Evolutionary conservation across 2,888 invertebrate genomes (phyloP), one percentile per base, ranked within the genome.

Genomic region (Tethea ocularis): DNA sequence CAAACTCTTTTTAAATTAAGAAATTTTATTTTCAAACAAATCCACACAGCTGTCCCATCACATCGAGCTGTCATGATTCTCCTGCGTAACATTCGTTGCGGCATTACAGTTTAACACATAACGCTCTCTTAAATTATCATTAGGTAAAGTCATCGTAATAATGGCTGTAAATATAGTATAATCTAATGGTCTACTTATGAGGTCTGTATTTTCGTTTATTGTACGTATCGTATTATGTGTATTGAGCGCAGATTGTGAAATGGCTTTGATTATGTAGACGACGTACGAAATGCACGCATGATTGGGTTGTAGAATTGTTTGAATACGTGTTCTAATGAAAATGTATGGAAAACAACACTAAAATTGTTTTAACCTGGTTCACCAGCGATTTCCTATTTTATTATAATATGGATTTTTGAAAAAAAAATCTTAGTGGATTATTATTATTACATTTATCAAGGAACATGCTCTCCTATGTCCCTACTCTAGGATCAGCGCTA

Each of bases 221-320:
- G 46, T 46, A 20, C n/a, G 20, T 20, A 46, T 46, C 46, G 46
- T 33, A 33, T 54, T 6, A 17, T 15, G 20, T 13, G 2, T 15
- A 20, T 54, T 53, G 52, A 33, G 33, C 17, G 17, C 54, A 11
- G 26, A 29, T 54, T 54, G 33, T 22, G 54, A 54, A 54, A 54
- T 54, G 17, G 54, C 22, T 5, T 33, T 33, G 13, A 33, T 29
- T 20, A 54, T 54, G 33, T 36, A 0, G 54, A 15, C 33, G 20
- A 13, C 54, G 33, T 54, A 54, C 54, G 17, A 29, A 20, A 33
- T 33, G 33, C 22, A 33, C 54, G 46, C 46, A 46, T 46, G 46
- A 46, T 46, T 46, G 46, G 46, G 46, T 20, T 46, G 46, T 2
- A 46, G 10, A 20, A 46, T 20, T 20, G 20, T n/a, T 38, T 38